Percentiles rank a stretch among this genome's conserved stretches.
Evolutionary conservation across 2,888 invertebrate species (phyloP).

Genomic region (Schizotus pectinicornis): DNA sequence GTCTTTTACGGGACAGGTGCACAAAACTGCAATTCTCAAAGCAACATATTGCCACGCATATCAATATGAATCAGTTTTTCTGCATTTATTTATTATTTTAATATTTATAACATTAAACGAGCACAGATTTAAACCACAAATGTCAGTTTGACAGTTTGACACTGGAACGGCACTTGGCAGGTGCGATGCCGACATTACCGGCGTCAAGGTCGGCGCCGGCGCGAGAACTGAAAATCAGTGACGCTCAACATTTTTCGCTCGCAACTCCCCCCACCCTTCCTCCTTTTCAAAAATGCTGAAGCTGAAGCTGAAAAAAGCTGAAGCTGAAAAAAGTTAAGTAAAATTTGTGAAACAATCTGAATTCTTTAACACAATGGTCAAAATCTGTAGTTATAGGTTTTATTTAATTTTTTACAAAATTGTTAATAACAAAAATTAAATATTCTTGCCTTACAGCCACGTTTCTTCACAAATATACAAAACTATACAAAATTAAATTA

Average conservation of each 20-base stretch:
- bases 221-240: slow-evolving; percentile 6
- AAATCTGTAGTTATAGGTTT: too few relatives aligned
- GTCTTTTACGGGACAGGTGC: not conserved
- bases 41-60: not conserved
- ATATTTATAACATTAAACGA: slow-evolving; percentile 11
- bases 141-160: slow-evolving; percentile 17
- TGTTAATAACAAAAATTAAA: too few relatives aligned
- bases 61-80: not conserved
- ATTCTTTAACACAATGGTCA: too few relatives aligned
- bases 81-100: slow-evolving; percentile 21
- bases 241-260: slow-evolving; percentile 1
- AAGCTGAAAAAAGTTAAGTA: too few relatives aligned
- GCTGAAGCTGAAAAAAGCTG: too few relatives aligned
- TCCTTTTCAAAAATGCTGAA: too few relatives aligned
- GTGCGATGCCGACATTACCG: slow-evolving; percentile 7
- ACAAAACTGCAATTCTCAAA: not conserved
- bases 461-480: not conserved
- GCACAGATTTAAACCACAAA: slow-evolving; percentile 27
- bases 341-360: too few relatives aligned
- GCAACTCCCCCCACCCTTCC: too few relatives aligned
- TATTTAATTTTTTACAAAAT: not conserved
- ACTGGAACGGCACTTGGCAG: slow-evolving; percentile 10
- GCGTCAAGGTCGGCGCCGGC: not conserved
- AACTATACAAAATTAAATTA: slow-evolving; percentile 17
- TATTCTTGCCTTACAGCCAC: too few relatives aligned